Conservation (phyloP, 2,888 invertebrate genomes). For the Eremobia ochroleuca region DNA sequence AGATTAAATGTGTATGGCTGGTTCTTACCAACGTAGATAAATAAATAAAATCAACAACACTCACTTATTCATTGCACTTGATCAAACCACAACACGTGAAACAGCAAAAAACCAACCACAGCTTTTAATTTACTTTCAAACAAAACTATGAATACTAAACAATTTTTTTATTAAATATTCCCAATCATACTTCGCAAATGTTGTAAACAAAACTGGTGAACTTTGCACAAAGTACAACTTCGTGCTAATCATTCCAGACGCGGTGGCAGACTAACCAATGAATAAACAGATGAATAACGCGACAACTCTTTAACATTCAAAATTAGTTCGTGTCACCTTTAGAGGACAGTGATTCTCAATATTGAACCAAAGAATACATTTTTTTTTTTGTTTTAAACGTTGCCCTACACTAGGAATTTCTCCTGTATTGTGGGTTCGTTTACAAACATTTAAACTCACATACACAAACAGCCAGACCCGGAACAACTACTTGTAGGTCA, state of each 20-base stretch:
- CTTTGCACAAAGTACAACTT: conserved; percentile 29
- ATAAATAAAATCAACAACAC: conserved; percentile 22
- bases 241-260: conserved; percentile 63
- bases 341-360: conserved; percentile 70
- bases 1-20: not conserved
- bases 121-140: conserved; percentile 43
- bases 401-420: too few relatives aligned
- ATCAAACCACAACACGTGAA: conserved; percentile 23
- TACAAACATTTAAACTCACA: too few relatives aligned
- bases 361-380: not conserved
- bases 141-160: conserved; percentile 56
- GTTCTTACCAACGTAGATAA: not conserved
- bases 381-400: too few relatives aligned
- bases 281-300: conserved; percentile 67
- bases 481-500: too few relatives aligned
- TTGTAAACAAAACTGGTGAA: conserved; percentile 32
- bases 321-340: conserved; percentile 77
- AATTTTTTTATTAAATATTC: conserved; percentile 45
- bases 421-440: too few relatives aligned
- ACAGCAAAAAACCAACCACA: conserved; percentile 12
- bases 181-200: conserved; percentile 45
- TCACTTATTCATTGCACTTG: conserved; percentile 35
- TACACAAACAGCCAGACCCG: too few relatives aligned
- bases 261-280: conserved; percentile 67
- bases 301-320: conserved; percentile 80